These are phyloP conservation scores for Danaus chrysippus DNA, from an alignment of 2,888 invertebrate species.

Conservation along the genomic window DNA sequence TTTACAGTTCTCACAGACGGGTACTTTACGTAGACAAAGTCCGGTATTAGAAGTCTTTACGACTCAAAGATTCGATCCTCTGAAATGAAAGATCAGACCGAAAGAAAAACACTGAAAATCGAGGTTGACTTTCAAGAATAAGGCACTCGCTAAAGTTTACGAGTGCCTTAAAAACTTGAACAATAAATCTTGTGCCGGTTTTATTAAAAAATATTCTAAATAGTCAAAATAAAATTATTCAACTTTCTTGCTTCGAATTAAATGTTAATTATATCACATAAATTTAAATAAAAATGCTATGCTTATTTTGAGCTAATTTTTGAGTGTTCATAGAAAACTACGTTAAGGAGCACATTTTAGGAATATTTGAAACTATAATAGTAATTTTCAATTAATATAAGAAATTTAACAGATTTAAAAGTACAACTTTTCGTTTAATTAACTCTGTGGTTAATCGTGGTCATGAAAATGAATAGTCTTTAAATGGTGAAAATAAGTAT, in stretches of 20 bases:
- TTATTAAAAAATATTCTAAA: slow-evolving; percentile 45
- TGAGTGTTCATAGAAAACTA: too few species aligned
- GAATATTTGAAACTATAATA: too few species aligned
- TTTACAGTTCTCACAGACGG: neutral
- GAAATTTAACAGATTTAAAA: too few species aligned
- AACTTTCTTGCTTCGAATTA: slow-evolving; percentile 10
- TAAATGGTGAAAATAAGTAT: neutral
- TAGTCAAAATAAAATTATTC: slow-evolving; percentile 31
- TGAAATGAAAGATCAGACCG: neutral
- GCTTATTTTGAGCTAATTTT: too few species aligned
- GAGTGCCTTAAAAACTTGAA: slow-evolving; percentile 43
- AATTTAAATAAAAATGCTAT: too few species aligned
- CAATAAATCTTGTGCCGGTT: slow-evolving; percentile 47
- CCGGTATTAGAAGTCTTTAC: neutral
- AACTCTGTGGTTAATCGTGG: too few species aligned
- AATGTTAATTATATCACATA: neutral
- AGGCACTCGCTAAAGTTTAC: slow-evolving; percentile 33
- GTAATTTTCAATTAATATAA: too few species aligned
- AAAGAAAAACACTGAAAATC: slow-evolving; percentile 4
- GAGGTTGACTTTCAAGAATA: slow-evolving; percentile 33
- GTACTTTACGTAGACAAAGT: neutral
- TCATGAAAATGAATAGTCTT: too few species aligned
- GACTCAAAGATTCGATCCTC: neutral
- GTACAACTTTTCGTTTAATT: too few species aligned
- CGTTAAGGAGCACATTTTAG: too few species aligned